phyloP scores from a whole-genome alignment of 2,888 invertebrate genomes.

The Prenolepis imparis region DNA sequence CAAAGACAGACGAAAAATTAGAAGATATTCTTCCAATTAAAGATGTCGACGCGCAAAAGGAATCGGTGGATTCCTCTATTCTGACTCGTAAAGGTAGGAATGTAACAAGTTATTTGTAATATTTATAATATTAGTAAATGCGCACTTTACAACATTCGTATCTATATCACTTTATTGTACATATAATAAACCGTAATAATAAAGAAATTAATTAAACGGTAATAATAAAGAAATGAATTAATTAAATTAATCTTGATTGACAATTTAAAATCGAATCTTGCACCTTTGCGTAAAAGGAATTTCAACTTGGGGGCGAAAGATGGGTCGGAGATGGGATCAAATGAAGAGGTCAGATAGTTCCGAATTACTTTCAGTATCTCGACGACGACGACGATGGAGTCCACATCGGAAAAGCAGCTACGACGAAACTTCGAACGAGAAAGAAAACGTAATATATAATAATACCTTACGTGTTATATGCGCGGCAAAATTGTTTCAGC shows the following conservation, averaged over 20 bases:
- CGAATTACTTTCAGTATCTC: slow-evolving; percentile 86
- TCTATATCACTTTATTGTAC: not conserved
- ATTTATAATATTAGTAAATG: not conserved
- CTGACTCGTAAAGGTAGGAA: slow-evolving; percentile 74
- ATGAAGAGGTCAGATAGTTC: slow-evolving; percentile 88
- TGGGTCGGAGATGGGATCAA: slow-evolving; percentile 89
- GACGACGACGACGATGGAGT: slow-evolving; percentile 86
- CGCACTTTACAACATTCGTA: not conserved
- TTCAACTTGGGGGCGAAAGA: slow-evolving; percentile 89
- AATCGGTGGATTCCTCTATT: slow-evolving; percentile 57
- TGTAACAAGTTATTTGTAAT: not conserved
- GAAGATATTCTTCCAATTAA: slow-evolving; percentile 60
- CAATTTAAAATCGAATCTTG: slow-evolving; percentile 33
- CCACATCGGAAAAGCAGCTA: slow-evolving; percentile 81
- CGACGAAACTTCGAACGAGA: slow-evolving; percentile 70
- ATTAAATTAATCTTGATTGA: slow-evolving; percentile 9
- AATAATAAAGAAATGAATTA: not conserved
- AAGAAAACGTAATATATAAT: slow-evolving; percentile 73
- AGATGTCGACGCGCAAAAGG: slow-evolving; percentile 67
- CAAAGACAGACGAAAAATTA: slow-evolving; percentile 57
- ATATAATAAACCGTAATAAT: not conserved
- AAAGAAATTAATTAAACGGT: not conserved
- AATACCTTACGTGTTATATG: not conserved
- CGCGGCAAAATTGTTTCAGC: not conserved
- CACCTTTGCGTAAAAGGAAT: slow-evolving; percentile 85